A percentile compares a stretch with the other conserved stretches of the same genome.
Conservation (phyloP, 2,797 vertebrate genomes). For the Nyctalus aviator region DNA sequence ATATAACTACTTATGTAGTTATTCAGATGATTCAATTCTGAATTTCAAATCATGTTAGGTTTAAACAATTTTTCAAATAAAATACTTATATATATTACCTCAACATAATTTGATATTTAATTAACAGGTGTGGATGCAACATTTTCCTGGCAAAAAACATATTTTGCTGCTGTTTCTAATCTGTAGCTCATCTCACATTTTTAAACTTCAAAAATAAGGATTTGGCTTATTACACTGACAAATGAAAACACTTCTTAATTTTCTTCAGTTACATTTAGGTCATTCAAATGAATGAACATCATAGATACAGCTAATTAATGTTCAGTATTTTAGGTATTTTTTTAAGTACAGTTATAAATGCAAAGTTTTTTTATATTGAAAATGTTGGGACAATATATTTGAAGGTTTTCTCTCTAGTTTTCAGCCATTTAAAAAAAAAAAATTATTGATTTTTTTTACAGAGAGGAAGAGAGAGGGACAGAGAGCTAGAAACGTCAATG, state of each 20-base stretch:
- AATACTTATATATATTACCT: slow-evolving; percentile 25
- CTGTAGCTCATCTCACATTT: slow-evolving; percentile 6
- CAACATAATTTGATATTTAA: slow-evolving; percentile 17
- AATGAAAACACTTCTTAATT: slow-evolving; percentile 10
- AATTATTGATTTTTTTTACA: too few species aligned
- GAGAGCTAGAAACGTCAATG: too few species aligned
- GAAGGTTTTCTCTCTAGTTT: slow-evolving; percentile 47
- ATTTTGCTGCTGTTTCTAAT: slow-evolving; percentile 20
- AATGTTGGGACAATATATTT: slow-evolving; percentile 34
- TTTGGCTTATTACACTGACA: slow-evolving; percentile 32
- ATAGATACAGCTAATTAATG: neutral
- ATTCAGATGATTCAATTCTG: slow-evolving; percentile 21
- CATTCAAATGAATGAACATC: slow-evolving; percentile 24
- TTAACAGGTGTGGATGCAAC: neutral
- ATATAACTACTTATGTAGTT: slow-evolving; percentile 17
- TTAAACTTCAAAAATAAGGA: slow-evolving; percentile 5
- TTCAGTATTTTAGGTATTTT: slow-evolving; percentile 45
- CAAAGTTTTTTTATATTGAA: neutral
- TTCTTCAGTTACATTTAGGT: slow-evolving; percentile 23
- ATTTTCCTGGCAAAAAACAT: slow-evolving; percentile 38
- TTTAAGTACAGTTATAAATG: slow-evolving; percentile 18
- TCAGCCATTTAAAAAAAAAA: slow-evolving; percentile 3
- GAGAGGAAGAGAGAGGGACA: too few species aligned
- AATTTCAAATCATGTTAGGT: slow-evolving; percentile 24
- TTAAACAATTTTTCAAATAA: slow-evolving; percentile 56